These are phyloP conservation scores for Clarias magur DNA, from an alignment of 2,113 vertebrate genomes.

Conservation along the genomic window DNA sequence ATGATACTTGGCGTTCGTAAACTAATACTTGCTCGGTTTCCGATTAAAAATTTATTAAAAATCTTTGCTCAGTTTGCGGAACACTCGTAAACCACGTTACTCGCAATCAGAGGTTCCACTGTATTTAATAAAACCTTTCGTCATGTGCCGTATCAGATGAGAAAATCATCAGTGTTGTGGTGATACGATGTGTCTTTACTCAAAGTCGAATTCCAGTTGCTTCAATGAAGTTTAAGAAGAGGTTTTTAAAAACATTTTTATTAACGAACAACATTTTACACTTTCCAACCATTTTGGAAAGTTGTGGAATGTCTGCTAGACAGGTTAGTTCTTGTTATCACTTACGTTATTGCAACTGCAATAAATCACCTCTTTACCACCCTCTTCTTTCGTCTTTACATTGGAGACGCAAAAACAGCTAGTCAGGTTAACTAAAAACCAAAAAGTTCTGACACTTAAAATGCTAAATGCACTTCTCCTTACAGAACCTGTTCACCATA, in stretches of 20 bases:
- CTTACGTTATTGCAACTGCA: neutral
- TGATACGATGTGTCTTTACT: too few species aligned
- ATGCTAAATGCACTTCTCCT: neutral
- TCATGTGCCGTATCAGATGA: neutral
- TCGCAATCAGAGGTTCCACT: too few species aligned
- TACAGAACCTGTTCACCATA: neutral
- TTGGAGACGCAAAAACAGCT: neutral
- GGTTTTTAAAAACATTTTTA: neutral
- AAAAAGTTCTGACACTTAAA: neutral
- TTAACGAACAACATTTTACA: neutral
- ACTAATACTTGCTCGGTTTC: too few species aligned
- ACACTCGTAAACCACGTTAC: too few species aligned
- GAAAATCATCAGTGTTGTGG: too few species aligned
- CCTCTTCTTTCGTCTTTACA: neutral
- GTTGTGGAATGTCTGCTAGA: neutral
- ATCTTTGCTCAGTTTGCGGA: too few species aligned
- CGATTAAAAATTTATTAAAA: too few species aligned
- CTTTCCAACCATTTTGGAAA: neutral
- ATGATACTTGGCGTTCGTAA: too few species aligned
- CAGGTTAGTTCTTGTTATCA: neutral
- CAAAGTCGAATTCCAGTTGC: too few species aligned
- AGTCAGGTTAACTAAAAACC: neutral
- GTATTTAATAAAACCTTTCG: neutral
- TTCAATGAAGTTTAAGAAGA: too few species aligned
- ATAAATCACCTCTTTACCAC: neutral